Conservation (phyloP, 2,113 vertebrate genomes). For the Pyrgilauda ruficollis region DNA sequence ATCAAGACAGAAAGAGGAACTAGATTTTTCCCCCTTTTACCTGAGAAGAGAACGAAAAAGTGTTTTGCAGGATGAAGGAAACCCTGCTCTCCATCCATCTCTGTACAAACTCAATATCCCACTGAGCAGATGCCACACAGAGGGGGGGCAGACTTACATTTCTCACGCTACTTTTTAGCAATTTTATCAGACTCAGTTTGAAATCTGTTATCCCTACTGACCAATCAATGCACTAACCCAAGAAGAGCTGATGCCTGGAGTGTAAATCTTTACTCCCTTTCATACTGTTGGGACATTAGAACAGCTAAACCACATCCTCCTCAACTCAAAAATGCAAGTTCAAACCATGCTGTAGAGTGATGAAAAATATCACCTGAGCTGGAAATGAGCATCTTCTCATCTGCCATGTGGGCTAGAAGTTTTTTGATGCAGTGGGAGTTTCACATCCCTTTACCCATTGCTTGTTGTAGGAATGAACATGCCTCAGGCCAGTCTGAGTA, state of each 20-base stretch:
- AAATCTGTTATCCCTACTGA: not conserved
- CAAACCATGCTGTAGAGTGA: not conserved
- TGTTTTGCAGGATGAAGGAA: constrained; percentile 3
- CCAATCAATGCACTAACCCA: not conserved
- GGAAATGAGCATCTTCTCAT: not conserved
- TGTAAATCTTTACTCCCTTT: not conserved
- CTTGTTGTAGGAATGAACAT: not conserved
- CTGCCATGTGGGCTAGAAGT: rapidly evolving
- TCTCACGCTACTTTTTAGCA: not conserved
- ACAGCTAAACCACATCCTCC: not conserved
- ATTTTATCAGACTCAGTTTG: not conserved
- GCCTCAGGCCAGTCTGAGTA: not conserved
- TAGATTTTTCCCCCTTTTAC: not conserved
- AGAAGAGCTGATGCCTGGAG: not conserved
- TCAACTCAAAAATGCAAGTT: not conserved
- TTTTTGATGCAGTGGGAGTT: not conserved
- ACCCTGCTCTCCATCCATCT: not conserved
- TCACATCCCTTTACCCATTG: not conserved
- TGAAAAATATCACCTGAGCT: not conserved
- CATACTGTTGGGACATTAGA: not conserved
- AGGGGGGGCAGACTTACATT: not conserved
- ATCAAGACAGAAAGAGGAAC: constrained; percentile 11
- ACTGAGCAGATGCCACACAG: not conserved
- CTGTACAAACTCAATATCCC: not conserved
- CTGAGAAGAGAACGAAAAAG: not conserved